Evolutionary conservation across 2,888 invertebrate species (phyloP).

Genomic region (Athalia circularis): DNA sequence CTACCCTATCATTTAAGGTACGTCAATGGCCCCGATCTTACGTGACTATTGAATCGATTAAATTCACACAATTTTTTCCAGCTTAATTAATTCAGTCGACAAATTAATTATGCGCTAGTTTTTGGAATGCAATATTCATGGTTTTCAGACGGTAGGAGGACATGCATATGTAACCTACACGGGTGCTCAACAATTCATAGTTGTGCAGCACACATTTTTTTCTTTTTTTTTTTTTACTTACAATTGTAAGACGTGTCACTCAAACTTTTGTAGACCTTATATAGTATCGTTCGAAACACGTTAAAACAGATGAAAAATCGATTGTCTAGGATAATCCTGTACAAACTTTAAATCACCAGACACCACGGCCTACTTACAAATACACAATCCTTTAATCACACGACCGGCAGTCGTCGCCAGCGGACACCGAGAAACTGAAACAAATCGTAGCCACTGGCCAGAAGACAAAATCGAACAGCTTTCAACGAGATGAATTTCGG

Average conservation of each 20-base stretch:
- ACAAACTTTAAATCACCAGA: no score
- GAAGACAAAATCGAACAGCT: no score
- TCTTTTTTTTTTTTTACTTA: slow-evolving; percentile 23
- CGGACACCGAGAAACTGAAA: slow-evolving; percentile 18
- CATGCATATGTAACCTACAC: slow-evolving; percentile 14
- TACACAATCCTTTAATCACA: not conserved
- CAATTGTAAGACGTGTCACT: not conserved
- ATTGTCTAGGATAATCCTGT: no score
- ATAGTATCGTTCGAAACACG: not conserved
- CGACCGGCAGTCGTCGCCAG: not conserved
- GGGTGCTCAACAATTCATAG: not conserved
- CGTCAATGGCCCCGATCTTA: slow-evolving; percentile 2
- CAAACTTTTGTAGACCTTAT: not conserved
- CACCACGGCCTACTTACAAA: no score
- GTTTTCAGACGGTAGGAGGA: not conserved
- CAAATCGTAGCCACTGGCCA: not conserved
- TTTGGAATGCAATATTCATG: not conserved
- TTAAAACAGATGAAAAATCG: not conserved
- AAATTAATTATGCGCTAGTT: not conserved
- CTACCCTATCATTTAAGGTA: not conserved
- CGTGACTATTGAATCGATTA: slow-evolving; percentile 5
- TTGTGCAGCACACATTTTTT: not conserved
- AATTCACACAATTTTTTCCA: not conserved
- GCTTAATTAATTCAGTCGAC: not conserved
- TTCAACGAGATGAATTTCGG: no score